Base-by-base conservation (phyloP, 2,113 vertebrate species). In the Charina bottae region DNA sequence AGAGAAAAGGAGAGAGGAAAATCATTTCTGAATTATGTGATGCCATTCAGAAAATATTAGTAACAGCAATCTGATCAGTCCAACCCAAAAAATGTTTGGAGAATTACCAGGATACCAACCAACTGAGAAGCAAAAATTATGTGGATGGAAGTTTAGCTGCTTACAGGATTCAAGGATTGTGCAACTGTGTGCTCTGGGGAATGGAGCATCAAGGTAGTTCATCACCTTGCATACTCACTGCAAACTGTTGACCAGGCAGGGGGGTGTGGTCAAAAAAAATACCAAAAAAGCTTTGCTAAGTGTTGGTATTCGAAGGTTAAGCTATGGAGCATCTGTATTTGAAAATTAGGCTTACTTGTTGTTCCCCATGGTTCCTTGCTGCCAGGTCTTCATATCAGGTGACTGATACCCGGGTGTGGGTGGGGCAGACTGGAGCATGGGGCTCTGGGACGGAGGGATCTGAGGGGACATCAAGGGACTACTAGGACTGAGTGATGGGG, bases 351-450 rank as follows among this genome's bases (percentile, higher is more conserved):
- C 96, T 95, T 93, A 99, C 99, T 97, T 98, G 97, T 97, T 98
- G 94, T 95, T 98, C 90, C 97, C 97, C 93, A 99, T 96, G 90
- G 98, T 94, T 60, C 98, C 97, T 96, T 98, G 98, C 96, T 98
- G 99, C 99, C 99, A 99, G 96, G 96, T 98, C 97, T 99, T 99
- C 96, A 99, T 97, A 93, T 99, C 99, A 23, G 98, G 98, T 10
- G 98, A 98, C 97, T 99, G 98, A 97, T 99, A 99, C 90, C 98
- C 98, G 15, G 98, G 97, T 1, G 98, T 94, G 0, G 98, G 97
- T 0, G 98, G 97, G 1, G 98, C 97, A 13, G 98, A 98, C 96
- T 99, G 98, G 90, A 99, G 98, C 97, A 99, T 95, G 95, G 98
- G 98, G 96, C 98, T 99, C 96, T 99, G 99, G 58, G 98, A 97